Evolutionary conservation across 2,797 vertebrate genomes (phyloP).

Genomic region (Mormyrops boulengeri): DNA sequence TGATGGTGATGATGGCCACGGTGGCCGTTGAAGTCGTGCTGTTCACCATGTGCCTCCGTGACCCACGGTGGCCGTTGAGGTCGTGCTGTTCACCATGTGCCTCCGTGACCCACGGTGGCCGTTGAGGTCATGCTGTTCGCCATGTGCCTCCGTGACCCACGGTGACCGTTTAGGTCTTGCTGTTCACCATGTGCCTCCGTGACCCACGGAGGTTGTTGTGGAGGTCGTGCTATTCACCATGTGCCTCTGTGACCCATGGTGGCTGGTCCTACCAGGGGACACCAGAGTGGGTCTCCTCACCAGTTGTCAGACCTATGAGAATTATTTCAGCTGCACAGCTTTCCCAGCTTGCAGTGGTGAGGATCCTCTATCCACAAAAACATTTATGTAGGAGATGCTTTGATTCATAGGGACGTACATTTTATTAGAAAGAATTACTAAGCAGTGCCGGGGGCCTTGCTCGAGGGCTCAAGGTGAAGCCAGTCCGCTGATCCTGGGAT

Average conservation of each 20-base stretch:
- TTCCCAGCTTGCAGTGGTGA: conserved; percentile 40
- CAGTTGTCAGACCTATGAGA: conserved; percentile 28
- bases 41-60: conserved; percentile 33
- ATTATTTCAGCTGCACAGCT: conserved; percentile 35
- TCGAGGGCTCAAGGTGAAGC: background rate
- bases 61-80: conserved; percentile 34
- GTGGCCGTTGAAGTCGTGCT: conserved; percentile 39
- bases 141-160: conserved; percentile 26
- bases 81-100: conserved; percentile 41
- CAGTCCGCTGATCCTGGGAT: background rate
- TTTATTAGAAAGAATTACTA: background rate
- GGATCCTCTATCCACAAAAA: conserved; percentile 12
- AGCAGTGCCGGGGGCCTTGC: background rate
- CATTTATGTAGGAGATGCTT: background rate
- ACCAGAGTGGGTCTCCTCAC: conserved; percentile 37
- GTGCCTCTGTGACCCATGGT: conserved; percentile 27
- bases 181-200: conserved; percentile 35
- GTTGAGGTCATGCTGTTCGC: conserved; percentile 41
- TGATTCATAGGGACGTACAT: background rate
- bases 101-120: conserved; percentile 26
- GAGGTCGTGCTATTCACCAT: conserved; percentile 44
- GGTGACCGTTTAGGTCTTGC: conserved; percentile 38
- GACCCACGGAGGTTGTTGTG: conserved; percentile 25
- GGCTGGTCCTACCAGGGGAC: conserved; percentile 33
- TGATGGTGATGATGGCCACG: conserved; percentile 38